Conservation (phyloP, 2,888 invertebrate species). For the Cheilosia grossa region DNA sequence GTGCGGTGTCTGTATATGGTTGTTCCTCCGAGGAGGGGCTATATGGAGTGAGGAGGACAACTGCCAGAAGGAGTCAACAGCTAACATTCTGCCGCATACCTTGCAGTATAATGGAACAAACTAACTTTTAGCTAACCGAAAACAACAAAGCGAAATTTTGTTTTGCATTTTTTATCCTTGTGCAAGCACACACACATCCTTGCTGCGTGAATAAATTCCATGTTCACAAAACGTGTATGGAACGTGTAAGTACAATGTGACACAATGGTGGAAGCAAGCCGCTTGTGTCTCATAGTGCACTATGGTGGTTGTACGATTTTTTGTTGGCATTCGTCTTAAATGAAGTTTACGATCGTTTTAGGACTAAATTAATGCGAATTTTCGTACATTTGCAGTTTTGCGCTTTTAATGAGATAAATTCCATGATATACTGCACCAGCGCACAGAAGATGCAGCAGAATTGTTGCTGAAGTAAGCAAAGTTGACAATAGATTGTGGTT, state of each 20-base stretch:
- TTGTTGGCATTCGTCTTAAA: conserved; percentile 19
- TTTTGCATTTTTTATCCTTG: not conserved
- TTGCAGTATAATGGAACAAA: conserved; percentile 13
- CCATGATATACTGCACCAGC: conserved; percentile 33
- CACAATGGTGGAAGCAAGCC: not conserved
- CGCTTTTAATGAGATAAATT: conserved; percentile 65
- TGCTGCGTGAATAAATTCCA: not conserved
- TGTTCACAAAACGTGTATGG: too few species aligned
- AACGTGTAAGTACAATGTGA: not conserved
- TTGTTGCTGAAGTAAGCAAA: conserved; percentile 7
- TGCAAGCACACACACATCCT: not conserved
- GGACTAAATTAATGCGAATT: conserved; percentile 45
- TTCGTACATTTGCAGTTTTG: conserved; percentile 51
- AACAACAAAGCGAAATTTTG: not conserved
- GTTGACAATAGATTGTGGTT: conserved; percentile 32
- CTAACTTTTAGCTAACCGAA: not conserved
- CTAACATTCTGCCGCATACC: conserved; percentile 36
- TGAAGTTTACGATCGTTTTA: conserved; percentile 52
- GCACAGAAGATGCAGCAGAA: conserved; percentile 17
- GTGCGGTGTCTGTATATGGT: not conserved
- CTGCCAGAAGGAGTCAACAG: conserved; percentile 23
- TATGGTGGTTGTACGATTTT: not conserved
- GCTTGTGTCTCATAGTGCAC: not conserved
- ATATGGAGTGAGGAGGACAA: conserved; percentile 11
- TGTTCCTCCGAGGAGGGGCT: not conserved